Evolutionary conservation across 1,140 invertebrate genomes (phyloP).

Genomic region (Nebria ingens): DNA sequence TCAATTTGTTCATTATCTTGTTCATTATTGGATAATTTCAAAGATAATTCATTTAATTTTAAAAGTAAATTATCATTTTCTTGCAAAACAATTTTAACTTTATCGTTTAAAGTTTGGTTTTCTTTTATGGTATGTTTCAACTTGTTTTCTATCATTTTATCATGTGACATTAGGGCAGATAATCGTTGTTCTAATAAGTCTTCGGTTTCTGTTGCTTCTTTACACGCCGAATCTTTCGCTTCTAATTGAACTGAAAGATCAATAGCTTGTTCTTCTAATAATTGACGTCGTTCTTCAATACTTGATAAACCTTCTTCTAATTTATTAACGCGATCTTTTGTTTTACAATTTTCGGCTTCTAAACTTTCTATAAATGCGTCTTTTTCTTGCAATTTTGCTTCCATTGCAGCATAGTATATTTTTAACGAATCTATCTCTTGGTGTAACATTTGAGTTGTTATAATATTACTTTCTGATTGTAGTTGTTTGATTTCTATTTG

Average conservation of each 20-base stretch:
- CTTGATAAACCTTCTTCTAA: conserved; percentile 46
- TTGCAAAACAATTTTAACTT: conserved; percentile 29
- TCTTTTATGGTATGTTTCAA: conserved; percentile 42
- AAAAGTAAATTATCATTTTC: conserved; percentile 37
- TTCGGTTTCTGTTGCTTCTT: conserved; percentile 43
- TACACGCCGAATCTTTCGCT: conserved; percentile 40
- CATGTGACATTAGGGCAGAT: conserved; percentile 40
- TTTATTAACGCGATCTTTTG: conserved; percentile 44
- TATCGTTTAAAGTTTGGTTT: conserved; percentile 44
- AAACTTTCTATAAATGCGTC: conserved; percentile 61
- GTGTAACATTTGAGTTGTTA: conserved; percentile 34
- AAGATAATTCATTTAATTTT: conserved; percentile 39
- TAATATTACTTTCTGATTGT: conserved; percentile 23
- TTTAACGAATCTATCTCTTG: conserved; percentile 32
- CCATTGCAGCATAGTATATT: conserved; percentile 15
- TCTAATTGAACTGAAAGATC: conserved; percentile 43
- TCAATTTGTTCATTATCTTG: conserved; percentile 27
- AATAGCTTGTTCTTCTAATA: conserved; percentile 42
- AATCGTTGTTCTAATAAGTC: conserved; percentile 42
- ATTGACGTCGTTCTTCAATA: conserved; percentile 42
- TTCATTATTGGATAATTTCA: conserved; percentile 21
- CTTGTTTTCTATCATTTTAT: conserved; percentile 44
- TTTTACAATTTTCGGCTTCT: conserved; percentile 52
- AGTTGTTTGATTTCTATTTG: conserved; percentile 34
- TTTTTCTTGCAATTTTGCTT: conserved; percentile 54